Base-by-base conservation (phyloP, 2,113 vertebrate genomes). In the Furnarius figulus region DNA sequence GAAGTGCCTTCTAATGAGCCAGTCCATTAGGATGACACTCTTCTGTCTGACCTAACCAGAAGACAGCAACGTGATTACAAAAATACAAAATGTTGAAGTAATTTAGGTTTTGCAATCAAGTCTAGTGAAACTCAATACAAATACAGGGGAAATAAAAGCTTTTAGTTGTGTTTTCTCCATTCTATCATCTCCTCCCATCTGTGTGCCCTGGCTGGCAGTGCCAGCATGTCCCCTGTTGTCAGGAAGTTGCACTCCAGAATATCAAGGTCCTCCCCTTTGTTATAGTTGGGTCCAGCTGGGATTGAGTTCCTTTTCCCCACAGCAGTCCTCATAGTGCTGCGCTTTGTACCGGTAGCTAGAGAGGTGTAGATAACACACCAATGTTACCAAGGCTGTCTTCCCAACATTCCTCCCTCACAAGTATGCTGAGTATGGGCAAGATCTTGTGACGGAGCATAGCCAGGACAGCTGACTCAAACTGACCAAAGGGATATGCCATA, bases 301-400 rank as follows among this genome's bases (percentile, higher is more conserved):
- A 30, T 21, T 23, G 16, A 70, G 8, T 8, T 84, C 2, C 5
- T 53, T 68, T 59, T 83, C 11, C 53, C 24, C 18, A 10, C 1
- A 73, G 66, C 16, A 83, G 21, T 18, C 12, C 18, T 40, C 24
- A 30, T 5, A 56, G 9, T 33, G 11, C 33, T 68, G 7, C 28
- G 15, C 18, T 68, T 49, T 58, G 11, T 11, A 24, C 3, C 39
- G 27, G 6, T 47, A 58, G 21, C 19, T 68, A 40, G 22, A 63
- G 65, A 23, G 1, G n/a, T 2, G 0, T 3, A 52, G 22, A 17
- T 19, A 79, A 37, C 23, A 33, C 12, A 23, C 5, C 5, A 37
- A 3, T 11, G 15, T 79, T 59, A 39, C 50, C 46, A 44, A 63
- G 35, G 23, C 12, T 50, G 20, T 50, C 17, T 73, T 8, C 22